phyloP scores from a whole-genome alignment of 2,113 vertebrate species.

The Microcebus tavaratra region DNA sequence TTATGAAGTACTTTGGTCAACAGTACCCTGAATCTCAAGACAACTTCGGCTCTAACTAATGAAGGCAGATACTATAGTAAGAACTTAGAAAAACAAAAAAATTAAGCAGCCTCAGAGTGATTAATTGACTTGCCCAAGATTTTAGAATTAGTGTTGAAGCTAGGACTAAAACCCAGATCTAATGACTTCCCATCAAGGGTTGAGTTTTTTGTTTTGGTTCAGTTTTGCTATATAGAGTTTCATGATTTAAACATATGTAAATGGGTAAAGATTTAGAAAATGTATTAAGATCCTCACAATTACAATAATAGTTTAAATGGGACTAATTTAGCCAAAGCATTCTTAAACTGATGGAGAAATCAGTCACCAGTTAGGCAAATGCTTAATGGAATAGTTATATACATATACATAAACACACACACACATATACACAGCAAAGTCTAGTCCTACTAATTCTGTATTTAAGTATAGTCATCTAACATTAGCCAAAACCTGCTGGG shows the following conservation, averaged over 20 bases:
- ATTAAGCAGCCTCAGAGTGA: background rate
- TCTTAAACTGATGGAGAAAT: background rate
- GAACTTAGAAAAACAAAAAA: background rate
- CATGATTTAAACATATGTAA: background rate
- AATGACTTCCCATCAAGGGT: background rate
- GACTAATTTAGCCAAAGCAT: background rate
- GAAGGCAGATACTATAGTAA: background rate
- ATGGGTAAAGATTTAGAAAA: background rate
- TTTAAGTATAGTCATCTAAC: background rate
- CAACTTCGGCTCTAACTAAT: background rate
- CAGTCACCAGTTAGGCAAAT: background rate
- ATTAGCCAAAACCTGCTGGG: background rate
- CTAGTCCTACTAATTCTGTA: background rate
- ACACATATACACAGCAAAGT: background rate
- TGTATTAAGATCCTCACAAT: background rate
- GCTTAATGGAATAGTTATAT: background rate
- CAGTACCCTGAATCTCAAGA: background rate
- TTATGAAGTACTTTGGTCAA: conserved; percentile 1
- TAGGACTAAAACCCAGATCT: background rate
- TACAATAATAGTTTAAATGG: background rate
- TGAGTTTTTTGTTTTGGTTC: background rate
- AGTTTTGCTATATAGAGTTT: background rate
- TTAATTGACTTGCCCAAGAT: conserved; percentile 62
- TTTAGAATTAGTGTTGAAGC: background rate
- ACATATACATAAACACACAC: background rate